phyloP scores from a whole-genome alignment of 2,797 vertebrate species.

The Acropternis orthonyx region DNA sequence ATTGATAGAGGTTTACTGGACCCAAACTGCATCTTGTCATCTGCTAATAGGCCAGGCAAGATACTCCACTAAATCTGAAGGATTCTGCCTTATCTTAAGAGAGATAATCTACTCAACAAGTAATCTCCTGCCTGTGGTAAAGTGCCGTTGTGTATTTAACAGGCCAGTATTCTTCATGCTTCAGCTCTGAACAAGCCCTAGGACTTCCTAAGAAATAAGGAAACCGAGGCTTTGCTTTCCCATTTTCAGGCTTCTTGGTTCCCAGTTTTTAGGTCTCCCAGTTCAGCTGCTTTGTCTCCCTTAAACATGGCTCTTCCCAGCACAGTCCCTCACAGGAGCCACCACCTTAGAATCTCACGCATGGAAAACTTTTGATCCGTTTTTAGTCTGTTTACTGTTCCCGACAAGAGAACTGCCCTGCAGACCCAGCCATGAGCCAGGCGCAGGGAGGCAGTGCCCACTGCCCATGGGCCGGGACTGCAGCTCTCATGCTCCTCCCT shows the following conservation, averaged over 20 bases:
- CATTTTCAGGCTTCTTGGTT: not conserved
- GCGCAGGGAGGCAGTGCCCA: not conserved
- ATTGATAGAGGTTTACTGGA: conserved; percentile 84
- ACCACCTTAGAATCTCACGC: not conserved
- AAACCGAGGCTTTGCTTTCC: not conserved
- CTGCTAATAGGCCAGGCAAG: conserved; percentile 83
- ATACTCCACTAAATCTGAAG: conserved; percentile 77
- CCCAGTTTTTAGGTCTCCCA: not conserved
- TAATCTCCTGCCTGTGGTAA: conserved; percentile 73
- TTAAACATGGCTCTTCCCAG: not conserved
- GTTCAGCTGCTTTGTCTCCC: not conserved
- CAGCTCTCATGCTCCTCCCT: not conserved
- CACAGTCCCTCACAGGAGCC: not conserved
- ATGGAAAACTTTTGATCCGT: accelerated
- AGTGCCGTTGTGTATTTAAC: conserved; percentile 61
- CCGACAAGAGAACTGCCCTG: not conserved
- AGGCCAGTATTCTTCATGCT: conserved; percentile 55
- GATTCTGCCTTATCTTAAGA: conserved; percentile 76
- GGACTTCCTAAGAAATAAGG: not conserved
- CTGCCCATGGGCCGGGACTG: accelerated
- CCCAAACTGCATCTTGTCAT: conserved; percentile 75
- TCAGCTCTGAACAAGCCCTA: not conserved
- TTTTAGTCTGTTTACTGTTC: accelerated
- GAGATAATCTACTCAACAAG: conserved; percentile 85
- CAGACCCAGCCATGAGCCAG: not conserved